A percentile compares a stretch with the other conserved stretches of the same genome.
phyloP scores from a whole-genome alignment of 2,888 invertebrate species.

The Piscicola geometra region DNA sequence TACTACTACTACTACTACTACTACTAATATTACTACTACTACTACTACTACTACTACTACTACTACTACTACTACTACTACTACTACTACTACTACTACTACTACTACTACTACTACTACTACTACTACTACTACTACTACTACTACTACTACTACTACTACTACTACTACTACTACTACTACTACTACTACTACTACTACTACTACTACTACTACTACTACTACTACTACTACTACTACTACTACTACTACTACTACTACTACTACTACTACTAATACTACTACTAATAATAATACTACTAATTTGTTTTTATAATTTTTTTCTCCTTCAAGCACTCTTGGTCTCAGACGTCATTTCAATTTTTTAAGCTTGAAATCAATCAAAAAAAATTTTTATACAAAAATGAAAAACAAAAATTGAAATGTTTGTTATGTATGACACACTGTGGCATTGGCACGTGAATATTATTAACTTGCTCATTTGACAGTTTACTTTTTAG shows the following conservation, averaged over 20 bases:
- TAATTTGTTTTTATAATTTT: too few species aligned
- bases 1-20: conserved; percentile 2
- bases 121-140: background rate
- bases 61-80: conserved; percentile 2
- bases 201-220: conserved; percentile 21
- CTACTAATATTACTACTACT: background rate
- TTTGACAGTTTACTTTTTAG: too few species aligned
- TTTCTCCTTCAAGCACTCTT: too few species aligned
- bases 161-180: conserved; percentile 24
- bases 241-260: conserved; percentile 25
- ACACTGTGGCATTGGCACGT: too few species aligned
- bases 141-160: conserved; percentile 4
- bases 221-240: conserved; percentile 16
- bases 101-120: conserved; percentile 3
- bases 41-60: conserved; percentile 3
- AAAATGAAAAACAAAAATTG: too few species aligned
- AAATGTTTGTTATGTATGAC: too few species aligned
- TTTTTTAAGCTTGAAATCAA: too few species aligned
- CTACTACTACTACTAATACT: conserved; percentile 11
- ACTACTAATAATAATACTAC: conserved; percentile 16
- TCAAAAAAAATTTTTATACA: too few species aligned
- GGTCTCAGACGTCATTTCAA: too few species aligned
- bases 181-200: conserved; percentile 23
- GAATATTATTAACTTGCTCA: too few species aligned
- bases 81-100: conserved; percentile 3